Evolutionary conservation across 2,113 vertebrate species (phyloP).

Genomic region (Cranoglanis bouderius): DNA sequence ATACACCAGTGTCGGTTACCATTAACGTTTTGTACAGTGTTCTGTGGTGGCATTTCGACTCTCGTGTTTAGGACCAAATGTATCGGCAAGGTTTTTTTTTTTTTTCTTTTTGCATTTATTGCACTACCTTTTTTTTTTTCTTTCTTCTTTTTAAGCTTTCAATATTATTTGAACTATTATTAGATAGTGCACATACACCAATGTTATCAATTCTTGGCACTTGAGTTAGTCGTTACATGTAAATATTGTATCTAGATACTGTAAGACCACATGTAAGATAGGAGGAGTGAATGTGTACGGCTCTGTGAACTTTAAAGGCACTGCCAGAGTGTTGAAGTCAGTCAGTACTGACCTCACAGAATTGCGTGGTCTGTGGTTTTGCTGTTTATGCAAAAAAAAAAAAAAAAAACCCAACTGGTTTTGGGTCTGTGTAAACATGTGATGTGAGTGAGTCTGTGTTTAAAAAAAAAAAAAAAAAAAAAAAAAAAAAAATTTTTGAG

Average conservation of each 20-base stretch:
- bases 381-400: conserved; percentile 22
- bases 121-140: conserved; percentile 43
- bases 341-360: conserved; percentile 40
- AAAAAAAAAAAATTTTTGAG: too few species aligned
- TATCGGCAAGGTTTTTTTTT: conserved; percentile 38
- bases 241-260: conserved; percentile 59
- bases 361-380: conserved; percentile 29
- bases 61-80: conserved; percentile 63
- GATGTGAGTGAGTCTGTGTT: conserved; percentile 17
- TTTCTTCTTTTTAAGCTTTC: conserved; percentile 45
- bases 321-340: conserved; percentile 14
- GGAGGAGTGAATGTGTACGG: conserved; percentile 41
- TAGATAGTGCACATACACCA: conserved; percentile 52
- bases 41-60: conserved; percentile 41
- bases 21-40: conserved; percentile 54
- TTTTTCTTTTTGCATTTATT: conserved; percentile 51
- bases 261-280: conserved; percentile 50
- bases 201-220: conserved; percentile 62
- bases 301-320: conserved; percentile 14
- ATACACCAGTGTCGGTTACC: background rate
- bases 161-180: conserved; percentile 52
- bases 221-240: conserved; percentile 61
- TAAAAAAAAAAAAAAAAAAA: too few species aligned
- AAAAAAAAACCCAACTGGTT: conserved; percentile 52
- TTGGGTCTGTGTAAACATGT: conserved; percentile 42